Conservation (phyloP, 30 jellyfish, hydroid and myxozoan species). For the Rhopilema esculentum region DNA sequence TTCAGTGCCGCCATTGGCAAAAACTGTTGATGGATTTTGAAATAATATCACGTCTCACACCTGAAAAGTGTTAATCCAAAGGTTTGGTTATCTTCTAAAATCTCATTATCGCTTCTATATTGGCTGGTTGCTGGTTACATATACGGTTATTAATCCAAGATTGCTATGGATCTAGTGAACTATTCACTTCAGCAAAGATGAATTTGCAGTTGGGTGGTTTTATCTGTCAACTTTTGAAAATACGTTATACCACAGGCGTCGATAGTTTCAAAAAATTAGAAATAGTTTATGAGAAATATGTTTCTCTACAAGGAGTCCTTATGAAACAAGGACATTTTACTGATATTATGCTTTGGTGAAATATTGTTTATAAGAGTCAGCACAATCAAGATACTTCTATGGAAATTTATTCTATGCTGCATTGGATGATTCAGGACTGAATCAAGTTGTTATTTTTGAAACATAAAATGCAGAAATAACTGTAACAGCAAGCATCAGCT, state of each 20-base stretch:
- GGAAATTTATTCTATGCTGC: too few species aligned
- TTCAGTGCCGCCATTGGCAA: constrained; percentile 40
- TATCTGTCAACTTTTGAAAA: constrained; percentile 19
- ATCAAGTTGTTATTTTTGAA: too few species aligned
- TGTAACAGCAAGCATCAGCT: too few species aligned
- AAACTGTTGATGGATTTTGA: constrained; percentile 78
- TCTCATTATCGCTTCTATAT: constrained; percentile 76
- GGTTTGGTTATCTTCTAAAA: constrained; percentile 75
- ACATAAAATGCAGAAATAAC: too few species aligned
- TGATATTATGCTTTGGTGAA: too few species aligned
- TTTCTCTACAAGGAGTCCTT: too few species aligned
- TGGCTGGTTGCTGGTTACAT: constrained; percentile 60
- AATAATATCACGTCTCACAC: constrained; percentile 76
- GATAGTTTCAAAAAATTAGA: background rate
- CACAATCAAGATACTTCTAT: too few species aligned
- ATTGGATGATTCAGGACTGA: too few species aligned
- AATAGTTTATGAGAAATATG: too few species aligned
- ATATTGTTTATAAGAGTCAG: too few species aligned
- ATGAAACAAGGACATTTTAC: too few species aligned
- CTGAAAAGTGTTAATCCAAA: constrained; percentile 63
- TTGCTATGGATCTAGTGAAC: background rate
- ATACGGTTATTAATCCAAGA: constrained; percentile 1
- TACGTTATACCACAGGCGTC: constrained; percentile 45
- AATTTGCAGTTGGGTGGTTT: constrained; percentile 43
- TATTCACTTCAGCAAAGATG: constrained; percentile 46